Conservation (phyloP, 2,888 invertebrate species). For the Heteromurus nitidus region DNA sequence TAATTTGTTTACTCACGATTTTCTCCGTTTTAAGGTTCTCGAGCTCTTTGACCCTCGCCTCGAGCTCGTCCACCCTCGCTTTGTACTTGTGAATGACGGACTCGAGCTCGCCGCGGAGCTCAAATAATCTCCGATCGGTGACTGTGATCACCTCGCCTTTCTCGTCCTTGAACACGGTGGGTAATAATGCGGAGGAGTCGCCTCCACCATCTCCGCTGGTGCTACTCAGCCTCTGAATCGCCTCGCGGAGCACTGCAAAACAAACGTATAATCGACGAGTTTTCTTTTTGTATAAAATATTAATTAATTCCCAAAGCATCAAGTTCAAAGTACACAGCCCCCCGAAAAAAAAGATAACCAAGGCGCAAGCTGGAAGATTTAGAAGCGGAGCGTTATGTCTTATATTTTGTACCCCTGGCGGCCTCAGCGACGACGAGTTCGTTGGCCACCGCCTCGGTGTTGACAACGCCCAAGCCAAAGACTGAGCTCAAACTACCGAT, state of each 20-base stretch:
- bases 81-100: conserved; percentile 7
- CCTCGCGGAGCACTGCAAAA: conserved; percentile 18
- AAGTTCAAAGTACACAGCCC: too few species aligned
- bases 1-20: too few species aligned
- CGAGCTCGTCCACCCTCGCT: conserved; percentile 76
- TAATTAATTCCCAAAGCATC: too few species aligned
- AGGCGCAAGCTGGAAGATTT: too few species aligned
- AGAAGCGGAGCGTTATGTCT: conserved; percentile 5
- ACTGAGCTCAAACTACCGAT: background rate
- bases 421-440: conserved; percentile 18
- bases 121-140: conserved; percentile 21
- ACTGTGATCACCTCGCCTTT: background rate
- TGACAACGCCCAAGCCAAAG: background rate
- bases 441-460: background rate
- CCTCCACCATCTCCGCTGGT: background rate
- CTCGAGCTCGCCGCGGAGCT: conserved; percentile 33
- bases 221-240: conserved; percentile 33
- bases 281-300: too few species aligned
- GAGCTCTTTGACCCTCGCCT: conserved; percentile 75
- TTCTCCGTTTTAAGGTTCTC: conserved; percentile 76
- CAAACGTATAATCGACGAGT: too few species aligned
- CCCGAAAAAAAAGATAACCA: too few species aligned
- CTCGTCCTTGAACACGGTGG: too few species aligned
- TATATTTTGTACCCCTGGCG: conserved; percentile 17
- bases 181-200: too few species aligned